Conservation (phyloP, 2,113 vertebrate genomes). For the Naja naja region DNA sequence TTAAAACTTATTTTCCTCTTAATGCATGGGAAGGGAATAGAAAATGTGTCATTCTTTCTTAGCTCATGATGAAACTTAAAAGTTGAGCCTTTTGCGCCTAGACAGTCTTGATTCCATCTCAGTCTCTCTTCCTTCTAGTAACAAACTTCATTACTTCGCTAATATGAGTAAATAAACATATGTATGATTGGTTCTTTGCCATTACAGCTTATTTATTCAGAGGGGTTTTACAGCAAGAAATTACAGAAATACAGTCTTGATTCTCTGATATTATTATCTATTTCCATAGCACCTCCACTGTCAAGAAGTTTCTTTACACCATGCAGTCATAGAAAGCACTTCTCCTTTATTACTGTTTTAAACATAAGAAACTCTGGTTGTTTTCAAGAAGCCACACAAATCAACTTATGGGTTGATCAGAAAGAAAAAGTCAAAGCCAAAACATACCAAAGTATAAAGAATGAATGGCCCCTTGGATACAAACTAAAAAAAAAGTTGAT, state of each 20-base stretch:
- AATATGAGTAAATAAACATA: background rate
- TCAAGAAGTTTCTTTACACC: background rate
- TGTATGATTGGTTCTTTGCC: fast-evolving
- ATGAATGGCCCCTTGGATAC: background rate
- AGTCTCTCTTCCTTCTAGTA: slow-evolving; percentile 46
- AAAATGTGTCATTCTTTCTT: slow-evolving; percentile 50
- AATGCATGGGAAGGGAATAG: background rate
- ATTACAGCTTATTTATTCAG: slow-evolving; percentile 22
- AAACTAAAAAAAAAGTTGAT: background rate
- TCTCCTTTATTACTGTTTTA: background rate
- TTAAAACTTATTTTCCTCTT: background rate
- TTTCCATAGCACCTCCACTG: too few relatives aligned
- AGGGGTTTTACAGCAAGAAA: background rate
- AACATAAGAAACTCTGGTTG: background rate
- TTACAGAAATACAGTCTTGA: background rate
- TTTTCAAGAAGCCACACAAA: background rate
- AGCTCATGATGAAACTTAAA: slow-evolving; percentile 43
- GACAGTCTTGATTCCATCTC: slow-evolving; percentile 46
- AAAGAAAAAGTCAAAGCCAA: background rate
- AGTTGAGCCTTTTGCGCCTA: slow-evolving; percentile 33
- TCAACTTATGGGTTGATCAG: background rate
- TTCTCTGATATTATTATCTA: background rate
- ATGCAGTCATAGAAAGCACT: background rate
- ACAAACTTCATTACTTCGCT: background rate
- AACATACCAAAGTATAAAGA: background rate